These are phyloP conservation scores for Spodoptera exigua DNA, from an alignment of 2,888 invertebrate species.

Conservation along the genomic window DNA sequence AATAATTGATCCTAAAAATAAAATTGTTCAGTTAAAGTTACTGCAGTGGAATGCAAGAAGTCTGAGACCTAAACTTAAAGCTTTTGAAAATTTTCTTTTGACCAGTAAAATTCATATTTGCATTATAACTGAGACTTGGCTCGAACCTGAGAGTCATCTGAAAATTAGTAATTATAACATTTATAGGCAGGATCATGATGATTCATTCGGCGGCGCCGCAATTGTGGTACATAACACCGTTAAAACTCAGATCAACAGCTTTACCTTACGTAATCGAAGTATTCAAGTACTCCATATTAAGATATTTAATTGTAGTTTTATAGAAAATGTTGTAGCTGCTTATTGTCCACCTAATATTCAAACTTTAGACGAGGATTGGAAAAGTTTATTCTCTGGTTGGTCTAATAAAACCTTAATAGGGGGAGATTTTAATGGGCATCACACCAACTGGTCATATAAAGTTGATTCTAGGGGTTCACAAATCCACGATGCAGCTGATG, in stretches of 20 bases:
- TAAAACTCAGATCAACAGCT: slow-evolving; percentile 1
- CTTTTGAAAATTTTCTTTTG: not conserved
- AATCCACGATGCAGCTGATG: slow-evolving; percentile 9
- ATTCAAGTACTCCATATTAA: slow-evolving; percentile 13
- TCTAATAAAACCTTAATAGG: slow-evolving; percentile 26
- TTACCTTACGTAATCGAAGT: slow-evolving; percentile 4
- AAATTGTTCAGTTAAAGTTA: too few species aligned
- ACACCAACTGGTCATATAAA: too few species aligned
- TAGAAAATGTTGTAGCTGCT: slow-evolving; percentile 3
- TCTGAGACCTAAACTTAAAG: slow-evolving; percentile 6
- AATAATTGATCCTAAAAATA: slow-evolving; percentile 1
- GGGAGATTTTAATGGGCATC: too few species aligned
- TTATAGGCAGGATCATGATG: slow-evolving; percentile 2
- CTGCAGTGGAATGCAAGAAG: slow-evolving; percentile 11
- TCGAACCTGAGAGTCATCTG: slow-evolving; percentile 6
- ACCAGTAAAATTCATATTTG: not conserved
- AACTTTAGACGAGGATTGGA: slow-evolving; percentile 4
- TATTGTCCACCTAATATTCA: slow-evolving; percentile 12
- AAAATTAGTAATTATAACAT: slow-evolving; percentile 2
- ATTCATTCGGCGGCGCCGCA: slow-evolving; percentile 3
- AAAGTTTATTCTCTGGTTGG: slow-evolving; percentile 12
- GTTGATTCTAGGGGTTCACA: slow-evolving; percentile 4
- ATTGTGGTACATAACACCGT: too few species aligned
- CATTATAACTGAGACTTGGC: slow-evolving; percentile 5
- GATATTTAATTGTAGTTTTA: slow-evolving; percentile 1